phyloP scores from a whole-genome alignment of 2,888 invertebrate genomes.

The Drosophila merina region DNA sequence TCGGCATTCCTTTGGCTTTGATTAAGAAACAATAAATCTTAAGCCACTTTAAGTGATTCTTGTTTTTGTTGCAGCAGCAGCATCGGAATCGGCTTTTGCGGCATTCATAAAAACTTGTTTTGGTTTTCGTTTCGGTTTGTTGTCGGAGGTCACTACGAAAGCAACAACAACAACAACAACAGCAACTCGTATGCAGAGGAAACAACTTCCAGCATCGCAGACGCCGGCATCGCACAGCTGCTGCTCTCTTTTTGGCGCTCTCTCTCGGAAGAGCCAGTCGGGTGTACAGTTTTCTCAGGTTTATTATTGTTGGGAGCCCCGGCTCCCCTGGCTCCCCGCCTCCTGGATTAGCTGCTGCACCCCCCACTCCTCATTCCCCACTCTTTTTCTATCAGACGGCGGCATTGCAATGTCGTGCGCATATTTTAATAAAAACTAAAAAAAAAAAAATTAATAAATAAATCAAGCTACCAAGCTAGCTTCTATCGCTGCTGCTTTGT shows the following conservation, averaged over 20 bases:
- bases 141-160: conserved; percentile 73
- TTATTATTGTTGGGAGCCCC: conserved; percentile 43
- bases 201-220: conserved; percentile 22
- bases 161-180: conserved; percentile 17
- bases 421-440: conserved; percentile 41
- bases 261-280: conserved; percentile 27
- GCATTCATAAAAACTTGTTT: conserved; percentile 30
- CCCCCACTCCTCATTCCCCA: neutral
- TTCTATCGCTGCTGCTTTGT: conserved; percentile 18
- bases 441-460: conserved; percentile 5
- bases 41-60: conserved; percentile 10
- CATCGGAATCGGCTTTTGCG: neutral
- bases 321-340: neutral
- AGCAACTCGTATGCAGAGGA: conserved; percentile 10
- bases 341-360: no score
- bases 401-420: conserved; percentile 64
- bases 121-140: conserved; percentile 46
- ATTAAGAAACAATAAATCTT: conserved; percentile 74
- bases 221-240: conserved; percentile 60
- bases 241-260: conserved; percentile 17
- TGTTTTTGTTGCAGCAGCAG: neutral
- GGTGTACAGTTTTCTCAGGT: conserved; percentile 71
- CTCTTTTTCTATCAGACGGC: conserved; percentile 29
- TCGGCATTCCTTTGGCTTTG: conserved; percentile 57
- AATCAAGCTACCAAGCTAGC: conserved; percentile 26